phyloP scores from a whole-genome alignment of 2,888 invertebrate genomes.

The Esperia sulphurella region DNA sequence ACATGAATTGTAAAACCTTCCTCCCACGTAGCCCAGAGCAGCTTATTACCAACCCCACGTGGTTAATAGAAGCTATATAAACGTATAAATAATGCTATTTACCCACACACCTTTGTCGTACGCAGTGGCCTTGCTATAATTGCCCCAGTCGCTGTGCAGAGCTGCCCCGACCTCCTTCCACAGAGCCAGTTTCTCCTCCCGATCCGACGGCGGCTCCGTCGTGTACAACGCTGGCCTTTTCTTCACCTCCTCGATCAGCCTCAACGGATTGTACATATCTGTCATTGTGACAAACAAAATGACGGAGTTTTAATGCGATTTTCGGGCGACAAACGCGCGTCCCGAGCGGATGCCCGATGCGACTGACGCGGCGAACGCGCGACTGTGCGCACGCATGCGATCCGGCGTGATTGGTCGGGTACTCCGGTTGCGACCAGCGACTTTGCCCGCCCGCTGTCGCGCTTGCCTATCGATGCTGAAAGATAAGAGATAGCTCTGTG shows the following conservation, averaged over 20 bases:
- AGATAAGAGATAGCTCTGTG: no score
- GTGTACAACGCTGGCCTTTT: conserved; percentile 61
- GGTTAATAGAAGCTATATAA: no score
- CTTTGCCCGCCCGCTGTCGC: background rate
- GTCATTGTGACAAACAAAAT: background rate
- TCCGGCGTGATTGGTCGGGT: conserved; percentile 4
- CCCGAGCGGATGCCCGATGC: conserved; percentile 24
- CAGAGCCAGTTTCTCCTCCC: conserved; percentile 59
- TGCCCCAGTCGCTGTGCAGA: conserved; percentile 55
- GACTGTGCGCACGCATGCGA: conserved; percentile 7
- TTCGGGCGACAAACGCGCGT: conserved; percentile 13
- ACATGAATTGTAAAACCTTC: no score
- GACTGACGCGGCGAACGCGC: conserved; percentile 20
- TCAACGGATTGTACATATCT: conserved; percentile 39
- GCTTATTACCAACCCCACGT: no score
- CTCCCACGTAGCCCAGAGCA: no score
- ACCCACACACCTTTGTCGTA: conserved; percentile 59
- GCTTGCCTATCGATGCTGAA: background rate
- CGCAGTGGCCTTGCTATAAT: conserved; percentile 55
- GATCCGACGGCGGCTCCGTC: conserved; percentile 64
- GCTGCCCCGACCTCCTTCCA: conserved; percentile 69
- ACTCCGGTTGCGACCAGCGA: conserved; percentile 1
- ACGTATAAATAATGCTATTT: background rate
- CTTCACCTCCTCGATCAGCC: conserved; percentile 64
- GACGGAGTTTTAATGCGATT: conserved; percentile 13